Base-by-base conservation (phyloP, 2,113 vertebrate species). In the Chloroceryle aenea region DNA sequence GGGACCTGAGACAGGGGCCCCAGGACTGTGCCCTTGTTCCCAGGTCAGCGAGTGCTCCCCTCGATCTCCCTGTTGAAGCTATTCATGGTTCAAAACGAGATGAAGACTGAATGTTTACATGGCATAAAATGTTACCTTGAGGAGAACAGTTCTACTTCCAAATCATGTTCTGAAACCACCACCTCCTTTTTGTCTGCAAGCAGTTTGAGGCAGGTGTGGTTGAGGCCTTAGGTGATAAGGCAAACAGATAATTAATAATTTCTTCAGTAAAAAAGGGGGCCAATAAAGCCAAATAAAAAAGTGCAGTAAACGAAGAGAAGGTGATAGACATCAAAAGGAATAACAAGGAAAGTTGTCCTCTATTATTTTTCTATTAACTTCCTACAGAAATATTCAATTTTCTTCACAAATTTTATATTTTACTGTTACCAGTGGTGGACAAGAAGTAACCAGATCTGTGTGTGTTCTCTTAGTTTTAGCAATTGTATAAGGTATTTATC, bases 401-500 rank as follows among this genome's bases (percentile, higher is more conserved):
- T 80, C 38, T 42, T 76, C 43, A 14, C 23, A 68, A 68, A 77
- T 53, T 68, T 62, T 63, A 2, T 75, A 36, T 72, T 87, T 84
- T 53, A 26, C 17, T 59, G 38, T 47, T 84, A 68, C 50, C 76
- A 68, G 0, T 32, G 8, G 9, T 38, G 34, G 53, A 79, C n/a
- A 53, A 68, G 67, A 79, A 84, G 27, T 43, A 80, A 58, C n/a
- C 1, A 0, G 34, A 72, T 63, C 47, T 47, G 4, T 34, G 43
- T 63, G 34, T 62, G 34, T 71, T 61, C 81, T 53, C 83, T 71
- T 52, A 79, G 32, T 40, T 83, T 75, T 89, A 71, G 75, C 83
- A 87, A 91, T 77, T 75, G 45, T 27, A 21, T 40, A 7, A 67
- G 58, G 59, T 67, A 43, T 21, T 45, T 42, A 68, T 80, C 73